These are phyloP conservation scores for Chinchilla lanigera DNA, from an alignment of 2,113 vertebrate genomes.

Conservation along the genomic window DNA sequence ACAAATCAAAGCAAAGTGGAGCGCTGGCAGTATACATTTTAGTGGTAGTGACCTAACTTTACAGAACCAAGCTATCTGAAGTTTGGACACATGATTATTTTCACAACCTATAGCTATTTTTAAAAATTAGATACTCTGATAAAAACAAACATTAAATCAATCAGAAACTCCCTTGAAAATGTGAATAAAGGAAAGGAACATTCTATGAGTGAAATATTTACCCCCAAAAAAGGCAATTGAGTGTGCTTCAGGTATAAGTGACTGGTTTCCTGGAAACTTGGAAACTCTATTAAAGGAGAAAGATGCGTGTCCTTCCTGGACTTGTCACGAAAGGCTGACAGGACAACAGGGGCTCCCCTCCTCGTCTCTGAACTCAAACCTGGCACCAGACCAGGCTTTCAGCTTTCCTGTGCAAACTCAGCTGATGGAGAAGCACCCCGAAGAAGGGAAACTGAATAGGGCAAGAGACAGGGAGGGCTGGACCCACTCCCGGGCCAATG, in stretches of 20 bases:
- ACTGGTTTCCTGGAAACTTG: slow-evolving; percentile 22
- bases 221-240: background rate
- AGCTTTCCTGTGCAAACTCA: background rate
- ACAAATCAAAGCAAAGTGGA: background rate
- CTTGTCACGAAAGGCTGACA: slow-evolving; percentile 71
- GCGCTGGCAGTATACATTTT: background rate
- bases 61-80: background rate
- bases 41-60: background rate
- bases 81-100: slow-evolving; percentile 2
- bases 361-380: background rate
- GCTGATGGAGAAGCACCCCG: slow-evolving; percentile 77
- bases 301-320: background rate
- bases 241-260: background rate
- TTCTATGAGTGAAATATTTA: slow-evolving; percentile 17
- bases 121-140: background rate
- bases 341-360: slow-evolving; percentile 56
- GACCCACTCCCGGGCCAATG: slow-evolving; percentile 14
- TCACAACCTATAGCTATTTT: background rate
- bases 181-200: background rate
- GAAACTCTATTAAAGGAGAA: background rate
- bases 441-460: slow-evolving; percentile 76
- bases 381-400: slow-evolving; percentile 54
- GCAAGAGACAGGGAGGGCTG: slow-evolving; percentile 63
- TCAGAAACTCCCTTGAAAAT: background rate
- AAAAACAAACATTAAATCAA: slow-evolving; percentile 25